phyloP scores from a whole-genome alignment of 2,113 vertebrate genomes.

The Vidua chalybeata region DNA sequence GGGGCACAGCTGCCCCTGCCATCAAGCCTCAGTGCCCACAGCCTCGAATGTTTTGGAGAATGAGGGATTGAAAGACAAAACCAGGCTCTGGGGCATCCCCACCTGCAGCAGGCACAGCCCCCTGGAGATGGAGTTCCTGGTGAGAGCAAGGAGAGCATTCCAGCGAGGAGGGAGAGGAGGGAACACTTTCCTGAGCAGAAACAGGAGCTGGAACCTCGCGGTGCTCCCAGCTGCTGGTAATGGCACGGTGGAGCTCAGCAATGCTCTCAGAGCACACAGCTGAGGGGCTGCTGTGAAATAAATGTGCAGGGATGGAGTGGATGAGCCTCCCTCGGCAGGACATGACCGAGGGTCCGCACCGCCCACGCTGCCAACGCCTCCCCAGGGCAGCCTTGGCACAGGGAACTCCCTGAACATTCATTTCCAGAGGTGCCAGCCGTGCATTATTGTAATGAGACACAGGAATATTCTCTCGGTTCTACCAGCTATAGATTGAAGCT shows the following conservation, averaged over 20 bases:
- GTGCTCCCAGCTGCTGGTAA: not conserved
- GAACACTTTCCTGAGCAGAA: not conserved
- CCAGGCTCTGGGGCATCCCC: not conserved
- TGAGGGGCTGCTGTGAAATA: rapidly evolving
- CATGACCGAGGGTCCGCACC: rapidly evolving
- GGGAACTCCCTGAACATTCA: not conserved
- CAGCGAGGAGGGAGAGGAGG: rapidly evolving
- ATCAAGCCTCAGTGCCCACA: not conserved
- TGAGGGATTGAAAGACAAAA: not conserved
- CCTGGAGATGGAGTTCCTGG: rapidly evolving
- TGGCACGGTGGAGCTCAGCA: rapidly evolving
- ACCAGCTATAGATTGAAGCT: conserved; percentile 35
- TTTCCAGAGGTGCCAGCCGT: not conserved
- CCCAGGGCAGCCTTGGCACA: rapidly evolving
- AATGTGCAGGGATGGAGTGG: rapidly evolving
- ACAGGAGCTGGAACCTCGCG: rapidly evolving
- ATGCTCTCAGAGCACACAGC: rapidly evolving
- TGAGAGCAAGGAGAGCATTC: rapidly evolving
- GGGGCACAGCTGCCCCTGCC: not conserved
- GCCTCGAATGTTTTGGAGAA: rapidly evolving
- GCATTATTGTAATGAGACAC: conserved; percentile 19
- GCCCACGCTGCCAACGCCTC: rapidly evolving
- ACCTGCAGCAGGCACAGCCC: not conserved
- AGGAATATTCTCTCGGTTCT: not conserved
- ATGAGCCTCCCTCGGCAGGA: not conserved